Base-by-base conservation (phyloP, 35 echinoderm and acorn worm genomes). In the Stichopus chloronotus region DNA sequence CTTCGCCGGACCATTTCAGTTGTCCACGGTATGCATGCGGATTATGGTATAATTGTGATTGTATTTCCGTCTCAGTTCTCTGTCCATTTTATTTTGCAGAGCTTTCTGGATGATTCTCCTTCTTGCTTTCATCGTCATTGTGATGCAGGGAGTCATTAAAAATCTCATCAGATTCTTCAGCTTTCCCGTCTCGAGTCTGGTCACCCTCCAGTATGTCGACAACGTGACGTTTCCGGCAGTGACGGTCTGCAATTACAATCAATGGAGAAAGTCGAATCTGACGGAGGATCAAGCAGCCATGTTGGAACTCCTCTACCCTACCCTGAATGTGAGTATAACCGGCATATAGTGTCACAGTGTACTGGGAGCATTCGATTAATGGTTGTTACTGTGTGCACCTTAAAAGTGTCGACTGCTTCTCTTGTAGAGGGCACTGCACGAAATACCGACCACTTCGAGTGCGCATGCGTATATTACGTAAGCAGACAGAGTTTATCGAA, bases 171-270 rank as follows among this genome's bases (percentile, higher is more conserved):
- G 83, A 57, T 92, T 92, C 74, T 65, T 88, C 4, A 56, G 61
- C 4, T 94, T 59, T 76, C 84, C 84, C 17, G 92, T 94, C 11
- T 76, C 84, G 5, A 94, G 82, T 59, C 14, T 94, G 2, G 84
- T 94, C 4, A 94, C 83, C 4, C 24, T 94, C 2, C 84, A 94
- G 58, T 94, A 94, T 16, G 72, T 88, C 12, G 83, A 87, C 55
- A 65, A 80, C 30, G 22, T 94, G 3, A 59, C 43, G 8, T 94
- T 94, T 25, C 92, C 92, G 20, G 92, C 92, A 4, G 85, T 94
- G 9, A 94, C 92, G 0, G 54, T 94, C 55, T 94, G 92, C 57
- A 94, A 94, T 53, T 94, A 94, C 20, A 94, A 94, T 56, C 92
- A 87, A 65, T 94, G 84, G 83, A 53, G 92, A 23, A 88, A 76